Percentiles rank a stretch among this genome's conserved stretches.
phyloP scores from a whole-genome alignment of 2,888 invertebrate genomes.

The Ptilodon capucinus region DNA sequence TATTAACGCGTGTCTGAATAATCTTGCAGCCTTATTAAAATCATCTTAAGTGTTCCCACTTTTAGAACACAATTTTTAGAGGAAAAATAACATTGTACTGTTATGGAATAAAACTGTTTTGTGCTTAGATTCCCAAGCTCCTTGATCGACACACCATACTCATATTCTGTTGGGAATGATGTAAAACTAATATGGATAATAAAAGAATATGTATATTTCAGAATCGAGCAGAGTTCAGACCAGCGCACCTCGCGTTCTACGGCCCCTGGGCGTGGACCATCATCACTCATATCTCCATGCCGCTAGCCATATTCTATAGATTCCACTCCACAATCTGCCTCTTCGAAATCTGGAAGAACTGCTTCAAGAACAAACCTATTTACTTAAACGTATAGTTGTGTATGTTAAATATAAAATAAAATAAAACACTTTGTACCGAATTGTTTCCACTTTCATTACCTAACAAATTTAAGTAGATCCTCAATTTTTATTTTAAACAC shows the following conservation, averaged over 20 bases:
- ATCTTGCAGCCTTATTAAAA: no score
- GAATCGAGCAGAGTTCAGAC: slow-evolving; percentile 91
- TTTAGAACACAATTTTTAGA: no score
- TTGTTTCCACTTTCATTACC: not conserved
- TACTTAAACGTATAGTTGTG: slow-evolving; percentile 69
- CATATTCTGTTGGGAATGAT: no score
- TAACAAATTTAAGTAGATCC: no score
- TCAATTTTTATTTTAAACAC: no score
- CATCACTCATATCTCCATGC: slow-evolving; percentile 94
- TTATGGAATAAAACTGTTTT: no score
- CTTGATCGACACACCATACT: no score
- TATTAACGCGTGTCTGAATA: no score
- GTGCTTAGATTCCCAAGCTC: no score
- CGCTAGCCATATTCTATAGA: slow-evolving; percentile 93
- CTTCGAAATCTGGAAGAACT: slow-evolving; percentile 95
- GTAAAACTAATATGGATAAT: no score
- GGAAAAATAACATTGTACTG: no score
- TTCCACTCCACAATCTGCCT: slow-evolving; percentile 96
- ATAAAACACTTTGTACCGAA: not conserved
- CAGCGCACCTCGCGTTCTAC: slow-evolving; percentile 91
- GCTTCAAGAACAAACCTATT: slow-evolving; percentile 87
- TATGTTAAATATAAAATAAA: not conserved
- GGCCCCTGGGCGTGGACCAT: slow-evolving; percentile 96
- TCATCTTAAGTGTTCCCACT: no score
- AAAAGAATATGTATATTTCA: slow-evolving; percentile 45